phyloP scores from a whole-genome alignment of 1,140 invertebrate species.

The Drosophila insularis region DNA sequence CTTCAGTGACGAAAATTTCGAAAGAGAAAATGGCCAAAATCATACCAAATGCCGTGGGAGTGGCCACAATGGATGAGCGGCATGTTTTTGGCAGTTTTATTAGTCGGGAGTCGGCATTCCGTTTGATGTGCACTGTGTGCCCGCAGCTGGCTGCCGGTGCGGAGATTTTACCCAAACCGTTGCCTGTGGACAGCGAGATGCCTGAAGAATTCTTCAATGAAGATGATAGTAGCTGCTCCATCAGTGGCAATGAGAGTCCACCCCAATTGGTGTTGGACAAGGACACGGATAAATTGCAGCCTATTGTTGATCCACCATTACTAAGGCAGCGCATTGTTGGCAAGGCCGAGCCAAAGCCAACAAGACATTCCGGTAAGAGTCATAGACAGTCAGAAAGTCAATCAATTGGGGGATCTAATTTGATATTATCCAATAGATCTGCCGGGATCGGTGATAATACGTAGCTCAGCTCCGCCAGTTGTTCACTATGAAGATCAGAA shows the following conservation, averaged over 20 bases:
- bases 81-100: slow-evolving; percentile 95
- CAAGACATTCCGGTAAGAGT: slow-evolving; percentile 50
- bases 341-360: slow-evolving; percentile 19
- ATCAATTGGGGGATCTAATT: neutral
- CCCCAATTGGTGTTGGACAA: slow-evolving; percentile 25
- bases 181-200: slow-evolving; percentile 57
- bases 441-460: slow-evolving; percentile 16
- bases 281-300: neutral
- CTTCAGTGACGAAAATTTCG: slow-evolving; percentile 91
- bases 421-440: slow-evolving; percentile 13
- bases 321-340: slow-evolving; percentile 28
- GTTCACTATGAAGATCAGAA: slow-evolving; percentile 39
- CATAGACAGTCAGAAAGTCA: neutral
- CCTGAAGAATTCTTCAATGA: slow-evolving; percentile 66
- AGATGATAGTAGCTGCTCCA: slow-evolving; percentile 72
- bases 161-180: slow-evolving; percentile 55
- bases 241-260: slow-evolving; percentile 76
- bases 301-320: slow-evolving; percentile 10
- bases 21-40: slow-evolving; percentile 96
- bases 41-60: slow-evolving; percentile 94
- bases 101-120: slow-evolving; percentile 93
- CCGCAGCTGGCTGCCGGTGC: slow-evolving; percentile 46
- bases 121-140: slow-evolving; percentile 92
- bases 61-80: slow-evolving; percentile 91
- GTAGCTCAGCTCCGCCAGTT: slow-evolving; percentile 45